These are phyloP conservation scores for Stegophylla sp. DNA, from an alignment of 2,888 invertebrate genomes.

Conservation along the genomic window DNA sequence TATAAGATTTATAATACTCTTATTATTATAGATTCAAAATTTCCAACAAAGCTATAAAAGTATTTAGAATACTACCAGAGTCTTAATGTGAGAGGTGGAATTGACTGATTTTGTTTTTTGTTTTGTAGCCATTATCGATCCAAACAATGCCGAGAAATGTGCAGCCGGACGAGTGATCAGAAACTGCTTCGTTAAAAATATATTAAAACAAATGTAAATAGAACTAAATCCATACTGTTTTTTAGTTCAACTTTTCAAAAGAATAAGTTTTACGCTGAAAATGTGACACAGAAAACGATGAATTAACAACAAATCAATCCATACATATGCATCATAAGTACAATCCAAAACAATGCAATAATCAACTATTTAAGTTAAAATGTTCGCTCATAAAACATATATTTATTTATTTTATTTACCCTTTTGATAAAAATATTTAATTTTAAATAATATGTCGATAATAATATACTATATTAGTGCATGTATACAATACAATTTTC, in stretches of 20 bases:
- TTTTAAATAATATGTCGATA: neutral
- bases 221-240: no score
- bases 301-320: constrained; percentile 15
- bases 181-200: constrained; percentile 62
- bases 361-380: constrained; percentile 31
- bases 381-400: constrained; percentile 27
- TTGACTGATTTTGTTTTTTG: constrained; percentile 20
- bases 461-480: constrained; percentile 29
- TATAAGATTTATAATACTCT: no score
- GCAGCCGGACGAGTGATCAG: constrained; percentile 62
- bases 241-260: constrained; percentile 62
- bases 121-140: constrained; percentile 61
- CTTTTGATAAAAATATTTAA: neutral
- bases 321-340: constrained; percentile 26
- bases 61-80: no score
- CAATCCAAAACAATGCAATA: constrained; percentile 40
- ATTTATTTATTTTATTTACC: constrained; percentile 5
- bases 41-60: no score
- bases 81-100: no score
- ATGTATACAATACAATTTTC: constrained; percentile 22
- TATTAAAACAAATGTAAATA: no score
- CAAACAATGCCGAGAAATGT: constrained; percentile 62
- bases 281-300: constrained; percentile 12
- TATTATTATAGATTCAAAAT: no score
- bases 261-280: constrained; percentile 50